Base-by-base conservation (phyloP, 2,113 vertebrate species). In the Mixornis gularis region DNA sequence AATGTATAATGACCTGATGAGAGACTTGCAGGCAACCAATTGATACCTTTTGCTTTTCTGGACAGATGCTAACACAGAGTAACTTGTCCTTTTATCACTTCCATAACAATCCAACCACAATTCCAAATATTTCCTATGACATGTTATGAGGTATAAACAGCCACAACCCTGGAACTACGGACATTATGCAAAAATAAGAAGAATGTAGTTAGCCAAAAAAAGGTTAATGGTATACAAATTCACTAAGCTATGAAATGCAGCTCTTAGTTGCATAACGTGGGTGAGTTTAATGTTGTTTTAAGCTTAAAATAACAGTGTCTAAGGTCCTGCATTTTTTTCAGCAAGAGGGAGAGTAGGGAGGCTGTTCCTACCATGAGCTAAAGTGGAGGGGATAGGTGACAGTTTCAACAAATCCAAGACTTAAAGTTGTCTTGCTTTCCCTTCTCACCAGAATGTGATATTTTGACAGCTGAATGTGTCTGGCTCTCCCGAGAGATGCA, bases 401-500 rank as follows among this genome's bases (percentile, higher is more conserved):
- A 52, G 12, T 40, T 85, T 44, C 1, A 2, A 38, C 25, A 76
- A 95, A 81, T 70, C 40, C 44, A 49, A 84, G 46, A 65, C 18
- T 44, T 62, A 65, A 41, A 22, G 29, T 18, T 74, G 49, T 58
- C 59, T 82, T 72, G 78, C 64, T 44, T 87, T 92, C 29, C 63
- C 27, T 88, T 87, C 55, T 40, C 71, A 84, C n/a, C 36, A 89
- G 56, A 91, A 86, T 0, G 5, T 74, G 52, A 1, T 80, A 91
- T 95, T 91, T 94, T 91, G 66, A 85, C 93, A 95, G 92, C 85
- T 93, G 91, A 95, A 70, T 71, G 55, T 64, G 49, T 66, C 79
- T 94, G 59, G 41, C 9, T 91, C 10, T 93, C 87, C 63, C 0
- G 0, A 91, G 89, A 63, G 74, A 82, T 69, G 36, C 53, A 82